phyloP scores from a whole-genome alignment of 1,140 invertebrate genomes.

The Drosophila elegans region DNA sequence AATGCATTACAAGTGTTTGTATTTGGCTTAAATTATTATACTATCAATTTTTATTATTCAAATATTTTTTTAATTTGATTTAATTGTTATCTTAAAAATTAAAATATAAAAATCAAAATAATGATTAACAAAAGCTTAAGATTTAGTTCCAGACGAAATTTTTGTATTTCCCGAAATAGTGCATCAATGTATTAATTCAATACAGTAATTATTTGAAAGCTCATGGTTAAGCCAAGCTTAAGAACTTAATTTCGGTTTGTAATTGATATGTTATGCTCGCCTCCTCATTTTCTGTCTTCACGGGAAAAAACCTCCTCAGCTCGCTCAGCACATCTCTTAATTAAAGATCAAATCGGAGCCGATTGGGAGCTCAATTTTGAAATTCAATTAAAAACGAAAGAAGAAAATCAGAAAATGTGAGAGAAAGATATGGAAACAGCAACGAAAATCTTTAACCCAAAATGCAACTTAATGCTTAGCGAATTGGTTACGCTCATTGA shows the following conservation, averaged over 20 bases:
- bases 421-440: slow-evolving; percentile 26
- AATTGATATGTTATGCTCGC: slow-evolving; percentile 66
- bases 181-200: slow-evolving; percentile 18
- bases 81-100: no score
- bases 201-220: slow-evolving; percentile 23
- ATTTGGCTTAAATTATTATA: background rate
- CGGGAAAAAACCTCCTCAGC: slow-evolving; percentile 4
- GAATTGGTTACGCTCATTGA: slow-evolving; percentile 69
- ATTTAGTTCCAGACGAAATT: background rate
- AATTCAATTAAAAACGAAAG: slow-evolving; percentile 55
- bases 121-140: background rate
- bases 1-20: background rate
- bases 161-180: slow-evolving; percentile 9
- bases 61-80: no score
- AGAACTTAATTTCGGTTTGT: slow-evolving; percentile 40
- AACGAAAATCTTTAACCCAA: slow-evolving; percentile 46
- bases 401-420: slow-evolving; percentile 39
- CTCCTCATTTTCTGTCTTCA: slow-evolving; percentile 12
- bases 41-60: no score
- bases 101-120: no score
- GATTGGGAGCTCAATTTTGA: slow-evolving; percentile 47
- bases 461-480: slow-evolving; percentile 76
- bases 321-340: slow-evolving; percentile 38
- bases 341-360: slow-evolving; percentile 48
- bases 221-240: slow-evolving; percentile 4